Evolutionary conservation across 2,888 invertebrate genomes (phyloP), one percentile per base, ranked within the genome.

Genomic region (Lutraria lutraria): DNA sequence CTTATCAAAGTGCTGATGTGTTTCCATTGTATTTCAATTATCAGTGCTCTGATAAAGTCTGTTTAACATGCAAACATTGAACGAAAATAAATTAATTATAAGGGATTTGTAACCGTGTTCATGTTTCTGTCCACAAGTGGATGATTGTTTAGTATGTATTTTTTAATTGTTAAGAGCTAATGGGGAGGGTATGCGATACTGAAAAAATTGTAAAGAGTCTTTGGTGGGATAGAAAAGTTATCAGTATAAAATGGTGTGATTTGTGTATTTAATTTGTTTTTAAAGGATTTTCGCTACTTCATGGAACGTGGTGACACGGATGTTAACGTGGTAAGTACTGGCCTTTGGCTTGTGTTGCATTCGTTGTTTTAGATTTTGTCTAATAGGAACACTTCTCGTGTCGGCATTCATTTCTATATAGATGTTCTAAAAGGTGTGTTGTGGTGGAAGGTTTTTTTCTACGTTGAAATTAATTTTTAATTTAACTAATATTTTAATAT

Each of bases 221-320:
- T 1, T 60, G 60, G 15, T n/a, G n/a, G 25, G 25, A 8, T 43
- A 25, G 63, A 25, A n/a, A 68, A 68, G n/a, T 0, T 68, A 25
- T 12, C 1, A 56, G 3, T 56, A 25, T 68, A 25, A 68, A 25
- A 68, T 25, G 10, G 2, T 68, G 34, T 13, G 34, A 34, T 76
- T 29, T 76, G 16, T 56, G 29, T 34, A 76, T 76, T 76, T 76
- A 31, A 76, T 76, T 76, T 76, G 25, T 68, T 43, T 76, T 76
- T 34, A 31, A 88, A 90, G 90, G 90, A 90, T 54, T 90, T 90
- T 88, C 88, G 81, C 29, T 88, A 84, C 63, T 81, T 43, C 34
- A 25, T 43, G 25, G 76, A 84, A 16, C 86, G 81, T 12, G 88
- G 34, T 0, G 81, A 88, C 15, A 80, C 83, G 3, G 79, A 76